Conservation (phyloP, 1,140 invertebrate species). For the Mylabris phalerata region DNA sequence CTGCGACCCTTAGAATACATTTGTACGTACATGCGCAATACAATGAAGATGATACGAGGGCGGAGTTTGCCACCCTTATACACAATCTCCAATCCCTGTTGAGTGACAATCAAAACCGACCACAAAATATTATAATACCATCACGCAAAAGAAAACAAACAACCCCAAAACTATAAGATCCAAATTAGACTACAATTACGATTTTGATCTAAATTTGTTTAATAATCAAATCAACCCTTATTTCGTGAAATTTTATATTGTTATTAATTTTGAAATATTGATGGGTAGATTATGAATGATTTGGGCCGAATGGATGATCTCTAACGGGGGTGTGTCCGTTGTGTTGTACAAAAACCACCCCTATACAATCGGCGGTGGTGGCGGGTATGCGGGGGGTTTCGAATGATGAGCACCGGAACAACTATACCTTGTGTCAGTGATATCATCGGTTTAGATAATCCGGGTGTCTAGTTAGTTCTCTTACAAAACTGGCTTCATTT, state of each 20-base stretch:
- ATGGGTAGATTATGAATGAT: too few species aligned
- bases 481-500: conserved; percentile 1
- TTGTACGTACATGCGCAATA: conserved; percentile 1
- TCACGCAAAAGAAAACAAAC: not conserved
- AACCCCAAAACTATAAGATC: not conserved
- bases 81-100: conserved; percentile 6
- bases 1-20: conserved; percentile 5
- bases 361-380: conserved; percentile 3
- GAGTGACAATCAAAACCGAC: conserved; percentile 9
- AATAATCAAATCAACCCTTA: too few species aligned
- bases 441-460: conserved; percentile 32
- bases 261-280: too few species aligned
- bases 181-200: too few species aligned
- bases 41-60: conserved; percentile 9
- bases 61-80: conserved; percentile 4
- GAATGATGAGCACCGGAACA: conserved; percentile 31
- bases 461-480: not conserved
- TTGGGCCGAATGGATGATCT: too few species aligned
- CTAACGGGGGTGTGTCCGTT: conserved; percentile 22
- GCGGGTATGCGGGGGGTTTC: conserved; percentile 22
- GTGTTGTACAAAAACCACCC: conserved; percentile 19
- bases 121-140: conserved; percentile 5
- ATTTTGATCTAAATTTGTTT: too few species aligned
- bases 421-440: conserved; percentile 31
- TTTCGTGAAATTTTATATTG: too few species aligned